Evolutionary conservation across 2,797 vertebrate genomes (phyloP).

Genomic region (Mionectes olivaceus): DNA sequence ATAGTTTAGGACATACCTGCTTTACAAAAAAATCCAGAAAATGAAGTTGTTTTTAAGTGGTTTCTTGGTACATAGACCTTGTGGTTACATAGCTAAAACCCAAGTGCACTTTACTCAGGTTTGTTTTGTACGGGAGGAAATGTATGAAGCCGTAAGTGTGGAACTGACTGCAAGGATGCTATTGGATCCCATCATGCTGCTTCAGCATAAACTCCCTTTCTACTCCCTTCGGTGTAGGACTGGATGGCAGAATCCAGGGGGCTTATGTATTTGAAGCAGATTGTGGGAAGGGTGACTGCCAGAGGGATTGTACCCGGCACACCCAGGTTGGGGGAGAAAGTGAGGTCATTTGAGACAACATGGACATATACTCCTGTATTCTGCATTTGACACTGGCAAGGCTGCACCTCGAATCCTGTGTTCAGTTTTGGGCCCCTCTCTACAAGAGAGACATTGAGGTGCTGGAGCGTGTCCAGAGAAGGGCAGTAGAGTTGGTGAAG

Average conservation of each 20-base stretch:
- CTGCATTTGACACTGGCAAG: neutral
- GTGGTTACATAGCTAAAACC: neutral
- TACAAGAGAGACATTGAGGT: neutral
- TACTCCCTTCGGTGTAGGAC: neutral
- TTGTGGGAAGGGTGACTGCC: neutral
- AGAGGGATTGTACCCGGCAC: fast-evolving
- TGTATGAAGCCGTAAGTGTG: fast-evolving
- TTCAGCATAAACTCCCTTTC: fast-evolving
- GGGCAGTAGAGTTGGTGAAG: neutral
- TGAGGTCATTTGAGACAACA: neutral
- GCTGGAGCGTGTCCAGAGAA: neutral
- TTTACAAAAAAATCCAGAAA: neutral
- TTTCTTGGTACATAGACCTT: neutral
- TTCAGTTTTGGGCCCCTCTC: neutral
- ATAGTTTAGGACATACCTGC: neutral
- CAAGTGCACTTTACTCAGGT: neutral
- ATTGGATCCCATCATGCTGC: fast-evolving
- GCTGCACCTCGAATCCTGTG: neutral
- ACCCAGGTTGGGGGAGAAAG: neutral
- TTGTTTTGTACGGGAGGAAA: neutral
- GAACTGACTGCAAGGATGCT: neutral
- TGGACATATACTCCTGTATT: neutral
- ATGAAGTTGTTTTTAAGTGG: neutral
- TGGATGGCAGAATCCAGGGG: neutral
- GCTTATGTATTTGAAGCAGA: fast-evolving